Base-by-base conservation (phyloP, 2,888 invertebrate species). In the Pimpla rufipes region DNA sequence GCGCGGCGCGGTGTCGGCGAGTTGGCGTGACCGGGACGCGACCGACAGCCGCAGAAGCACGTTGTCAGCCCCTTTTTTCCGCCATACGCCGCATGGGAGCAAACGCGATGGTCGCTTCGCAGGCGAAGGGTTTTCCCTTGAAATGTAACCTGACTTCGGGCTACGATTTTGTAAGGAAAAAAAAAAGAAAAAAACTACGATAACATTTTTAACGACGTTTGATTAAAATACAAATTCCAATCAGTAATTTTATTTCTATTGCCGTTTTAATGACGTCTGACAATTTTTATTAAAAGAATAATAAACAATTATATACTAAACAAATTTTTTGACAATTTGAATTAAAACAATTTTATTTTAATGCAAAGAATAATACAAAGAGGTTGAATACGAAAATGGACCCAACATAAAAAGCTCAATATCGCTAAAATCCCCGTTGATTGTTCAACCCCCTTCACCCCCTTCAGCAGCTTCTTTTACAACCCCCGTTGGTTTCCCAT, bases 1-100 rank as follows among this genome's bases (percentile, higher is more conserved):
- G 52, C 23, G 59, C 18, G 64, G 18, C 42, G 35, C 35, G 45
- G 40, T 79, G 59, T 71, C 23, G 16, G 42, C 45, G 67, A 79
- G 73, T 59, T 83, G 47, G 80, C 83, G 83, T 83, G 83, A 83
- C 83, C 29, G 57, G 45, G 6, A 52, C 50, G 71, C 62, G 71
- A 67, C 62, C 59, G 62, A 35, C 66, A 18, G 37, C 10, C 57
- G 13, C 35, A 57, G 6, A 57, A 57, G 35, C 59, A 35, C 59
- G 5, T 59, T 59, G 59, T 59, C n/a, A 45, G 40, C 37, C 13
- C 37, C 13, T 29, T 23, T 47, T 47, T 13, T 62, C 62, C 8
- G n/a, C n/a, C n/a, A n/a, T n/a, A n/a, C n/a, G n/a, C 37, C 68
- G 76, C 70, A 37, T 16, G 35, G 35, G 29, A 66, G 18, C n/a